Evolutionary conservation across 30 jellyfish, hydroid and myxozoan species (phyloP), one percentile per base, ranked within the genome.

Genomic region (Aurelia aurita): DNA sequence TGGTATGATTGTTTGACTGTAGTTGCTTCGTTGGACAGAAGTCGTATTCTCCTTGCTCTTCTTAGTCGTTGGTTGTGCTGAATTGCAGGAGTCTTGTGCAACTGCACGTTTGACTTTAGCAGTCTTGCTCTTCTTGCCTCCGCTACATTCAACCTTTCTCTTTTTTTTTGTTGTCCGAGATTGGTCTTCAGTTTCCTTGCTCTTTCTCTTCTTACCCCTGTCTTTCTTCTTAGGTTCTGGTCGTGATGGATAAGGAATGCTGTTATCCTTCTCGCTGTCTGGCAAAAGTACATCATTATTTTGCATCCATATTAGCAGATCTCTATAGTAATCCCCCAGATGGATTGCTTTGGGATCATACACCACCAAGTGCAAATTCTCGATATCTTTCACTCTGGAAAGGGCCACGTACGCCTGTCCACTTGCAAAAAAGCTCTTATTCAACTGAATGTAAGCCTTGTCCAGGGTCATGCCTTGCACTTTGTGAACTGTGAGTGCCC

Each of bases 401-500:
- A 62, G 46, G 29, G 74, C 74, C 2, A 53, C 64, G 16, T 47
- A 47, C 16, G 59, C 59, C 16, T 47, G 59, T 47, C 59, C 16
- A 47, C 72, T 59, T 59, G 72, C 72, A 59, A 59, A 59, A 7
- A 59, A 59, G 25, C 32, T 59, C 72, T 25, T 59, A 23, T 59
- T 62, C 43, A 62, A 3, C 45, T 62, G 47, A 18, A 62, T 5
- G 74, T 62, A 62, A 0, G 65, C 65, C 22, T 21, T 16, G 22
- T 54, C 11, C 10, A 54, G 22, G 22, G 74, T 20, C 22, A 62
- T 62, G 19, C 74, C 43, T 28, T 62, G 74, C 4, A 62, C 74
- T 62, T 62, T 62, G 43, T 62, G 80, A 1, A 68, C 80, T 18
- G 80, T 68, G 1, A 68, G 29, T 68, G 80, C 80, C 80, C 80